Percentiles rank a stretch among this genome's conserved stretches.
Conservation (phyloP, 2,797 vertebrate species). For the Rhynchonycteris naso region DNA sequence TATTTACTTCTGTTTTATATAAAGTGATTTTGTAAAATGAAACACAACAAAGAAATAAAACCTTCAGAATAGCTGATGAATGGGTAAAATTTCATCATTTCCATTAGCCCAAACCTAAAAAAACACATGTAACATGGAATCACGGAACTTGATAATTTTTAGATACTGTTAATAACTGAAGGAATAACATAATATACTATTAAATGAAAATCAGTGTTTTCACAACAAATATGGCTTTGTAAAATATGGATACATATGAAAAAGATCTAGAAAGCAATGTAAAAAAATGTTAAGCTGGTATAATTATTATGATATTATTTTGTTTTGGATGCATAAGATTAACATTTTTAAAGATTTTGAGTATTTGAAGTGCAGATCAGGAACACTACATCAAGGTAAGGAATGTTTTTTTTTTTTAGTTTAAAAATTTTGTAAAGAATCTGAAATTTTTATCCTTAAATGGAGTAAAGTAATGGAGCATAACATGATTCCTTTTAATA, state of each 20-base stretch:
- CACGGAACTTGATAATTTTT: background rate
- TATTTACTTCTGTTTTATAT: background rate
- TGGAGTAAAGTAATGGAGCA: background rate
- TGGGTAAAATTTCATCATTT: background rate
- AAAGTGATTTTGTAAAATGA: background rate
- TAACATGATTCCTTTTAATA: background rate
- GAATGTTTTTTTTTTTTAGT: background rate
- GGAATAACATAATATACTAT: background rate
- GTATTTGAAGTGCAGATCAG: background rate
- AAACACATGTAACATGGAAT: background rate
- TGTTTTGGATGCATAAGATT: background rate
- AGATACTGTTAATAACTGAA: background rate
- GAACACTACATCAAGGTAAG: background rate
- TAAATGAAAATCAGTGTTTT: slow-evolving; percentile 1
- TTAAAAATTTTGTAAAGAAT: background rate
- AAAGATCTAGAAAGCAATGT: background rate
- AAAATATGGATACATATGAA: background rate
- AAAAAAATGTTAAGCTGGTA: background rate
- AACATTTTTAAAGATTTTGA: background rate
- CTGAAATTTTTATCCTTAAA: background rate
- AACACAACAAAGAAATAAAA: background rate
- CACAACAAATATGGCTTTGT: background rate
- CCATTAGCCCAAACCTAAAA: background rate
- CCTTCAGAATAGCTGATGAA: background rate
- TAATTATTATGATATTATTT: background rate